phyloP scores from a whole-genome alignment of 2,888 invertebrate species.

The Caenorhabditis macrosperma region DNA sequence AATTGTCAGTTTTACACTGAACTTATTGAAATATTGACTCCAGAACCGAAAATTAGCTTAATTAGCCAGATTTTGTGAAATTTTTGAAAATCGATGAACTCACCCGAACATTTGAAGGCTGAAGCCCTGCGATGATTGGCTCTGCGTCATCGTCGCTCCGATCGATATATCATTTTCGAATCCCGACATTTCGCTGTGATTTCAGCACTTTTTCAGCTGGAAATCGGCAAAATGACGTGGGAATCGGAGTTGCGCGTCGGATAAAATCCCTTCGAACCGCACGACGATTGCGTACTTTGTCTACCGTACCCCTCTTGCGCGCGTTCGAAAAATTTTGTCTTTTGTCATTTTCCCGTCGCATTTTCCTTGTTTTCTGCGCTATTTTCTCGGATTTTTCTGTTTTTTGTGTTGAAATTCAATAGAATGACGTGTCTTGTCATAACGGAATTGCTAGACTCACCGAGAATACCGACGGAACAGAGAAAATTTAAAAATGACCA shows the following conservation, averaged over 20 bases:
- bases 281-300: conserved; percentile 30
- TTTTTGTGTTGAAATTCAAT: background rate
- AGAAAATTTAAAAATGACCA: background rate
- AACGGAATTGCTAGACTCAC: too few species aligned
- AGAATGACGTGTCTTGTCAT: background rate
- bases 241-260: conserved; percentile 29
- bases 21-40: conserved; percentile 1
- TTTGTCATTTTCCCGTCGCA: background rate
- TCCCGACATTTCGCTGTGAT: conserved; percentile 55
- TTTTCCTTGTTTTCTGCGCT: background rate
- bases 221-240: conserved; percentile 22
- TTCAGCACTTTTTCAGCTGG: background rate
- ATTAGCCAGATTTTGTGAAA: background rate
- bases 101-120: conserved; percentile 69
- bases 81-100: conserved; percentile 6
- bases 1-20: background rate
- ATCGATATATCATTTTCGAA: conserved; percentile 70
- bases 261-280: background rate
- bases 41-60: too few species aligned
- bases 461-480: too few species aligned
- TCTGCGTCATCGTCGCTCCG: conserved; percentile 49
- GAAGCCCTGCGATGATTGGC: conserved; percentile 57
- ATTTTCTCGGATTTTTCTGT: background rate
- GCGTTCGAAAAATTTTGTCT: background rate
- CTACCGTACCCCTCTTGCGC: conserved; percentile 19